Base-by-base conservation (phyloP, 2,113 vertebrate genomes). In the Emydura subglobosa region DNA sequence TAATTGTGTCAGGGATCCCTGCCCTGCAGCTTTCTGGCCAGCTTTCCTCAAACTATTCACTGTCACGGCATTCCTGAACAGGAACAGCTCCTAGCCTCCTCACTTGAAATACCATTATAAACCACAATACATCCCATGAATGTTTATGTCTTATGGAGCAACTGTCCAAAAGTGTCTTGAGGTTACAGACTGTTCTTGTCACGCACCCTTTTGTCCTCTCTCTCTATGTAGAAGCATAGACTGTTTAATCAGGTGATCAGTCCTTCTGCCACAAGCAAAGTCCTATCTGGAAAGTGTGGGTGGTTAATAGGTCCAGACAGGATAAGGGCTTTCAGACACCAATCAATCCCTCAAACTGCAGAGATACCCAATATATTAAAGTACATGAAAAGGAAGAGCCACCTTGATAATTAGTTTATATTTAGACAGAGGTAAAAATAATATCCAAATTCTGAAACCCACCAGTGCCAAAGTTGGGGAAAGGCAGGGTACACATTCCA, bases 81-180 rank as follows among this genome's bases (percentile, higher is more conserved):
- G 82, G 84, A 74, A 49, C 42, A 83, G 25, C 10, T 96, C 83
- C 54, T 81, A 95, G 82, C 14, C 76, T 79, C 34, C 7, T 3
- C 49, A 90, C 22, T 97, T 78, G 97, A 87, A 85, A 83, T 85
- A 83, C 85, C 44, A 59, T 95, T 94, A 79, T 85, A 94, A 97
- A 92, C 50, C 90, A 85, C n/a, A 81, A 85, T 87, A 96, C 93
- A 96, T 86, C 72, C 92, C 72, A 10, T 10, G 51, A 97, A 95
- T 61, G 21, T 50, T 72, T 65, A 61, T 27, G 3, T 1, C 51
- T 78, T 89, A 87, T 14, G 84, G 90, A 53, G 68, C 4, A 49
- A 89, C 10, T 92, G 47, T 61, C 51, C 13, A 25, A 83, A 92
- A 55, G 4, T 84, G 87, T 88, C 80, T 88, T 88, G 59, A 68